Base-by-base conservation (phyloP, 2,797 vertebrate genomes). In the Pachyuromys duprasi region DNA sequence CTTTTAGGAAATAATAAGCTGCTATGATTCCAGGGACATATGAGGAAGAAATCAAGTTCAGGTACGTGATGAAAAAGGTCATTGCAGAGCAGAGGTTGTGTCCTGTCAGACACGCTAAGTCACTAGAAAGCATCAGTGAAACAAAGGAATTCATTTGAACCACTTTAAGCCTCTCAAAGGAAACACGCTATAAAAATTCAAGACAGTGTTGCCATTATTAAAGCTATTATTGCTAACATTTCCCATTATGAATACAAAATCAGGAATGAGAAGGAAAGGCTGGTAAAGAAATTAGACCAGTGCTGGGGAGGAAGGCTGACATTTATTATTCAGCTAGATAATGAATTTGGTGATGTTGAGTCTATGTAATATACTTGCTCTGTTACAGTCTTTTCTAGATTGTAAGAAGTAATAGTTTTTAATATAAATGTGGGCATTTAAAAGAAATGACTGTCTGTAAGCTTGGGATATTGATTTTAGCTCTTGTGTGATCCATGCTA, bases 121-220 rank as follows among this genome's bases (percentile, higher is more conserved):
- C 57, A 53, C 5, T 90, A 75, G 67, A 95, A 97, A 70, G 63
- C 63, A 88, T 89, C 91, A 63, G 87, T 39, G 91, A 97, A 96
- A 95, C 8, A 42, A 96, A 93, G 57, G 97, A 98, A 97, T 60
- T 18, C 13, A 76, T 97, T 89, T 96, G 93, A 83, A 88, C 82
- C 55, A 88, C 70, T 96, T 97, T 90, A 86, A 97, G 95, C 80
- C 87, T 39, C 94, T 83, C 26, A 95, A 96, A 93, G 15, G 14
- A 62, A 97, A 97, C 96, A 31, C 82, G 87, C 75, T 90, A 95
- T 86, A 91, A 95, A 97, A 96, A 79, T 88, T 97, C 39, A 93
- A 96, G 97, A 86, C 86, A 95, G 49, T 93, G 72, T 90, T 95
- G 62, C 72, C 65, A 96, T 82, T 62, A 95, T 96, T 97, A 96